Conservation (phyloP, 2,888 invertebrate genomes). For the Melitaea athalia region DNA sequence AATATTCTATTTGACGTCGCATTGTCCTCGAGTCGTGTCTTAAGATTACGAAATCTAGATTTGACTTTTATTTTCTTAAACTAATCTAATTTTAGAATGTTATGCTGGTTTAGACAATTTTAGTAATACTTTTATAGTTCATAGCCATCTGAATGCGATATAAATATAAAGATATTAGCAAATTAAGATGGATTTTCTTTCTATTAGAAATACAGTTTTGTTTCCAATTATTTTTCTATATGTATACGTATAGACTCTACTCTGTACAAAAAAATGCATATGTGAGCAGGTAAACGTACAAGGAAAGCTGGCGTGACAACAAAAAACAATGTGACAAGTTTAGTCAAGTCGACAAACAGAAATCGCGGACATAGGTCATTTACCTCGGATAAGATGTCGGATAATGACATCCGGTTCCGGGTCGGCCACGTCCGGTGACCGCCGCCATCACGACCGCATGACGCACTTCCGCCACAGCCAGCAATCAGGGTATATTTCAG, state of each 20-base stretch:
- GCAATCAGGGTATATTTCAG: constrained; percentile 32
- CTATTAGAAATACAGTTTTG: too few species aligned
- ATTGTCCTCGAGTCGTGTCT: background rate
- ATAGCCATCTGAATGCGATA: too few species aligned
- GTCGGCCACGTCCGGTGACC: constrained; percentile 71
- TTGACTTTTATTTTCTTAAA: background rate
- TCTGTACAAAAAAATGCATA: too few species aligned
- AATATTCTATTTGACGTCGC: constrained; percentile 3
- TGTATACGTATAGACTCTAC: too few species aligned
- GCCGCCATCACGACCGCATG: constrained; percentile 69
- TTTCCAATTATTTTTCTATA: too few species aligned
- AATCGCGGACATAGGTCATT: constrained; percentile 60
- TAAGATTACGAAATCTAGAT: too few species aligned
- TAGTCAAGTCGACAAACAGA: constrained; percentile 23
- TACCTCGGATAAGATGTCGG: constrained; percentile 66
- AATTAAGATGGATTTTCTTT: too few species aligned
- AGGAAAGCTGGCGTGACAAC: background rate
- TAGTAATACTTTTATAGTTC: too few species aligned
- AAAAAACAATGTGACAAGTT: background rate
- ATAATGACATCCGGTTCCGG: constrained; percentile 73
- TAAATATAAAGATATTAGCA: too few species aligned
- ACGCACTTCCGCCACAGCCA: constrained; percentile 67
- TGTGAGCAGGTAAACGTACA: background rate
- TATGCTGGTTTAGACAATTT: too few species aligned
- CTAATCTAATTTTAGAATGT: background rate